Evolutionary conservation across 2,797 vertebrate species (phyloP).

Genomic region (Neomorphus geoffroyi): DNA sequence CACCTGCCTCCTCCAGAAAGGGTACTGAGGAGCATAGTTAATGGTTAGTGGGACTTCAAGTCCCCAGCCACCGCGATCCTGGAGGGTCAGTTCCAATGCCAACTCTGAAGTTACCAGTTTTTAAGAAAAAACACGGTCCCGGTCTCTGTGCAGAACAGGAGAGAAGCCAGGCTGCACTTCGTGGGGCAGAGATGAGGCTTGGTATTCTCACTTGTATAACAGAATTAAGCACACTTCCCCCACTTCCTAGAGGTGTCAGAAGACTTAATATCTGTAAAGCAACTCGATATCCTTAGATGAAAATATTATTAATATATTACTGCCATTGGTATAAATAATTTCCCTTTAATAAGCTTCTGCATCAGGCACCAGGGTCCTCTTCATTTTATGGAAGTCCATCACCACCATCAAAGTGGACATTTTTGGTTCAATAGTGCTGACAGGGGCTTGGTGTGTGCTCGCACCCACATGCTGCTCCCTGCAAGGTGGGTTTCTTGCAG

Average conservation of each 20-base stretch:
- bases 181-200: not conserved
- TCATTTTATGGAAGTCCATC: not conserved
- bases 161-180: not conserved
- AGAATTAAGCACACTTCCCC: not conserved
- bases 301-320: not conserved
- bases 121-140: rapidly evolving
- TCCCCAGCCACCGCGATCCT: rapidly evolving
- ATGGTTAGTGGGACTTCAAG: rapidly evolving
- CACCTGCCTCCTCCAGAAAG: not conserved
- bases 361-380: not conserved
- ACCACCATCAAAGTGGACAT: not conserved
- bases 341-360: not conserved
- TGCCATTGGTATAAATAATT: not conserved
- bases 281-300: rapidly evolving
- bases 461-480: rapidly evolving
- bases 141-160: rapidly evolving
- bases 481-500: rapidly evolving
- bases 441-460: not conserved
- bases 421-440: not conserved
- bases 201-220: not conserved
- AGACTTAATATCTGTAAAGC: not conserved
- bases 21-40: rapidly evolving
- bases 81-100: not conserved
- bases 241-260: not conserved
- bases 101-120: rapidly evolving